These are phyloP conservation scores for Crossaster papposus DNA, from an alignment of 53 echinoderm and acorn worm species.

Conservation along the genomic window DNA sequence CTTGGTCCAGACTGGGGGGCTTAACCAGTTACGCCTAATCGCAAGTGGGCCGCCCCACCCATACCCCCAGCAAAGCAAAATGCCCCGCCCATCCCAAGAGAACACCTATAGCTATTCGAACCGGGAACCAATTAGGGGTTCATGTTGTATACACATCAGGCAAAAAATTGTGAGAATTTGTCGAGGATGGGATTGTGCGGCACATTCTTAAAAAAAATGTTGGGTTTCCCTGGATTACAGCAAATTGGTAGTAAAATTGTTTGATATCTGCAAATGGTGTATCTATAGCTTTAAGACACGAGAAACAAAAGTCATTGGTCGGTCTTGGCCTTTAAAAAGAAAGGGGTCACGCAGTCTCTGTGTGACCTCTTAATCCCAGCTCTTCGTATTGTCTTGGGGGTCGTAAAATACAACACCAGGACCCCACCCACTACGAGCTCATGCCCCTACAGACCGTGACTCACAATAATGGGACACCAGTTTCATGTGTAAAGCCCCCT, in stretches of 20 bases:
- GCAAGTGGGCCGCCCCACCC: background rate
- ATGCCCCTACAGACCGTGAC: background rate
- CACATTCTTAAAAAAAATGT: too few relatives aligned
- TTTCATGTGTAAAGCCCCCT: background rate
- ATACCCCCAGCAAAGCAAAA: background rate
- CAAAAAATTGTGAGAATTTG: background rate
- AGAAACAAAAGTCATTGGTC: background rate
- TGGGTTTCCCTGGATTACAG: too few relatives aligned
- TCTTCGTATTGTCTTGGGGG: background rate
- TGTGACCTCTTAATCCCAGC: background rate
- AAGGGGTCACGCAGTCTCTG: constrained; percentile 6
- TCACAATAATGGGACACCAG: background rate
- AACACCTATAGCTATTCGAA: background rate
- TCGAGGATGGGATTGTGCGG: background rate
- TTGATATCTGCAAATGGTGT: too few relatives aligned
- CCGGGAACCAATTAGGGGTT: too few relatives aligned
- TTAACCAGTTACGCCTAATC: constrained; percentile 50
- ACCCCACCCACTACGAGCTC: background rate
- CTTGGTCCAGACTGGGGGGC: background rate
- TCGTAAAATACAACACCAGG: constrained; percentile 10
- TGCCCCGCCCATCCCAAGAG: constrained; percentile 40
- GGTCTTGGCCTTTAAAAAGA: background rate
- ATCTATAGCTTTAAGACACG: background rate
- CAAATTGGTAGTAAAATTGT: too few relatives aligned
- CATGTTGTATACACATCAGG: background rate